These are phyloP conservation scores for Caenorhabditis sp. DNA, from an alignment of 2,888 invertebrate species.

Conservation along the genomic window DNA sequence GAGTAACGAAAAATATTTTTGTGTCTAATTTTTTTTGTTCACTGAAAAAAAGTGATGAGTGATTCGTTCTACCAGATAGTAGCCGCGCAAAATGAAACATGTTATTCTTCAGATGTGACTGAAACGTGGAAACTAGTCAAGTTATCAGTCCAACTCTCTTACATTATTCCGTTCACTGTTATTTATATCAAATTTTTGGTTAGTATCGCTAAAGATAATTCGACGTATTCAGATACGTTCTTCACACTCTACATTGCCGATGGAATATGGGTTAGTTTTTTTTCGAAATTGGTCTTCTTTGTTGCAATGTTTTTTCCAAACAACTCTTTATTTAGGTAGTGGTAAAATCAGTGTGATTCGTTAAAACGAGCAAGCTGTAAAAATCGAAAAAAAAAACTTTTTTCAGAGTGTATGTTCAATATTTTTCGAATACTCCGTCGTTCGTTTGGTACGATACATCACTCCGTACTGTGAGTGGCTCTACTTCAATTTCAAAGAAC, in stretches of 20 bases:
- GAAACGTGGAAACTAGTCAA: neutral
- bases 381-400: neutral
- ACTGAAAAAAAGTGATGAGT: no score
- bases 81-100: neutral
- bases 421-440: neutral
- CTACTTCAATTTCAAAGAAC: neutral
- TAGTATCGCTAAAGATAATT: neutral
- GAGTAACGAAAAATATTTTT: no score
- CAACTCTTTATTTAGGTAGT: no score
- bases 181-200: neutral
- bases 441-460: neutral
- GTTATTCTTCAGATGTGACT: neutral
- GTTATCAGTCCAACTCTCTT: neutral
- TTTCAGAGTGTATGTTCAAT: neutral
- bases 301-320: no score
- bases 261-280: neutral
- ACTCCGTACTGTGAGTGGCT: neutral
- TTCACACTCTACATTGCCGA: neutral
- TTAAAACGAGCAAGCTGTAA: no score
- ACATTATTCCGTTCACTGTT: neutral
- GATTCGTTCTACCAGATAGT: no score
- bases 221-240: neutral
- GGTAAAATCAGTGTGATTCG: no score
- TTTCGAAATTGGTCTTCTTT: no score
- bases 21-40: no score